Evolutionary conservation across 2,113 vertebrate species (phyloP), one percentile per base, ranked within the genome.

Genomic region (Bubo scandiacus): DNA sequence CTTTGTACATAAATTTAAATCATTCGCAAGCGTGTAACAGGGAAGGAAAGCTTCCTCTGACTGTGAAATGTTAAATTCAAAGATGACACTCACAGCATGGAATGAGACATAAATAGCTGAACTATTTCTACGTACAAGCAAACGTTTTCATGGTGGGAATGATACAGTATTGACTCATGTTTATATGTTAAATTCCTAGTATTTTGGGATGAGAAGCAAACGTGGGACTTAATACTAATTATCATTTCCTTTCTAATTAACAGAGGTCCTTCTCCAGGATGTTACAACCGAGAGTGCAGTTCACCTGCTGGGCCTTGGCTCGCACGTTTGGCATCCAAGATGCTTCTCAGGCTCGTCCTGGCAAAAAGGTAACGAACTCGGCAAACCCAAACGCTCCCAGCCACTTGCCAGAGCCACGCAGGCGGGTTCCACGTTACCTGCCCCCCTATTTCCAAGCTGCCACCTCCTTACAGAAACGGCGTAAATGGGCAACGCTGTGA

Each of bases 211-310:
- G 47, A 90, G 77, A 36, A 79, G 73, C 2, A 16, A 92, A 80
- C 0, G 18, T n/a, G 87, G 78, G 67, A 81, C 30, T 86, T 34
- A 18, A 70, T 57, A 17, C 61, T 91, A 84, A 90, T 16, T 55
- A 87, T 65, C 16, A 88, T 95, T 96, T 96, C 95, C 92, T 95
- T 87, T 94, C 90, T 96, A 92, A 94, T 97, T 92, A 96, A 73
- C 91, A 49, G 74, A 78, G 89, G 90, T n/a, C 95, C 90, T 92
- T 47, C 73, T 84, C 74, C 92, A 96, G 94, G 93, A 94, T 94
- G 87, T 30, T 43, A 73, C 89, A 36, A 34, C 80, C 3, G 86
- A 87, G 92, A 23, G 34, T 15, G 79, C 82, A 47, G 54, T 15
- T 80, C 95, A 43, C 84, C 94, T 19, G 23, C 80, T 2, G 88